A percentile compares a stretch with the other conserved stretches of the same genome.
These are phyloP conservation scores for Camponotus vicinus DNA, from an alignment of 1,140 invertebrate species.

Conservation along the genomic window DNA sequence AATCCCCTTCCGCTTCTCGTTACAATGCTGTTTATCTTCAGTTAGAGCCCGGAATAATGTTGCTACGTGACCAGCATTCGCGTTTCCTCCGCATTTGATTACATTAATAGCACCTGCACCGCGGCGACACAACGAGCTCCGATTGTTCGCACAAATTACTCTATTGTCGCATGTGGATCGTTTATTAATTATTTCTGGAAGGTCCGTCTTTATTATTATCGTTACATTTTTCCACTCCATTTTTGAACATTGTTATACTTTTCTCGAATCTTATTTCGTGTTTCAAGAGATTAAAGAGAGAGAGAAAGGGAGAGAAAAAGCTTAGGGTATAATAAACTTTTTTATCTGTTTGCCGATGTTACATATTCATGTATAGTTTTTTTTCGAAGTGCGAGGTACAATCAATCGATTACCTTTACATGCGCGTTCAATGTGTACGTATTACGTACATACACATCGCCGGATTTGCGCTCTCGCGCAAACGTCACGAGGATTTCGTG, in stretches of 20 bases:
- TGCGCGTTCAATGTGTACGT: neutral
- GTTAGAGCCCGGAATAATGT: constrained; percentile 4
- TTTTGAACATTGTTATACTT: too few relatives aligned
- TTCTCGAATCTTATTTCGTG: too few relatives aligned
- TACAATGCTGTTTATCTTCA: neutral
- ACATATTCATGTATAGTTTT: neutral
- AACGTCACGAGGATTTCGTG: constrained; percentile 19
- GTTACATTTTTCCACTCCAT: neutral
- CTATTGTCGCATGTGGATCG: neutral
- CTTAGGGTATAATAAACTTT: too few relatives aligned
- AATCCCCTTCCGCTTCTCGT: neutral
- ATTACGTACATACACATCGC: neutral
- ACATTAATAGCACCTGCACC: neutral
- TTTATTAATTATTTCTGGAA: constrained; percentile 1
- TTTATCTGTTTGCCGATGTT: too few relatives aligned
- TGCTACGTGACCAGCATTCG: neutral
- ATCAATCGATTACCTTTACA: constrained; percentile 34
- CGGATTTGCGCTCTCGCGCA: constrained; percentile 9
- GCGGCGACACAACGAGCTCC: neutral
- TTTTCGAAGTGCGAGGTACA: neutral
- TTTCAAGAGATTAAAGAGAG: too few relatives aligned
- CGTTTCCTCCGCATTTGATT: constrained; percentile 18
- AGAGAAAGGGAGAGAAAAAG: too few relatives aligned
- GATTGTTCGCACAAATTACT: neutral
- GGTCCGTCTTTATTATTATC: neutral